Evolutionary conservation across 2,888 invertebrate species (phyloP).

Genomic region (Stegana nigrithorax): DNA sequence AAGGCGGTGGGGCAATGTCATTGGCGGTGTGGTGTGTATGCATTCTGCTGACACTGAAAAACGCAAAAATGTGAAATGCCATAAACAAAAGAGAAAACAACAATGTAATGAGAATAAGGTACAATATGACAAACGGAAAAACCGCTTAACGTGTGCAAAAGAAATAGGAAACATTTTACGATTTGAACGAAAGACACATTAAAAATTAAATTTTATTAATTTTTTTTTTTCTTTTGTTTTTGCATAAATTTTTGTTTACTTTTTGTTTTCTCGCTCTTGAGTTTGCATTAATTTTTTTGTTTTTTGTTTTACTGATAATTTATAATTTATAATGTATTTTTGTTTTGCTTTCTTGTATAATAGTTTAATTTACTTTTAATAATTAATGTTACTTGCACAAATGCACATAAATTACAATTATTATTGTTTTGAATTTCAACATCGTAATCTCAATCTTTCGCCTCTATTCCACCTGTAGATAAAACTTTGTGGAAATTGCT

Average conservation of each 20-base stretch:
- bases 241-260: constrained; percentile 56
- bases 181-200: constrained; percentile 65
- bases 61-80: constrained; percentile 31
- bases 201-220: constrained; percentile 61
- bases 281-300: constrained; percentile 45
- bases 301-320: constrained; percentile 48
- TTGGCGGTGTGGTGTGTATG: too few relatives aligned
- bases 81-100: not conserved
- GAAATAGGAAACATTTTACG: constrained; percentile 45
- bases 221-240: constrained; percentile 31
- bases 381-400: constrained; percentile 45
- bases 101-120: not conserved
- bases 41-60: constrained; percentile 42
- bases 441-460: constrained; percentile 9
- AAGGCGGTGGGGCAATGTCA: not conserved
- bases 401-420: constrained; percentile 55
- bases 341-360: constrained; percentile 36
- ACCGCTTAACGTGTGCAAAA: not conserved
- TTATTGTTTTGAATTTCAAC: constrained; percentile 51
- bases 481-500: constrained; percentile 19
- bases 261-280: constrained; percentile 26
- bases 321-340: constrained; percentile 35
- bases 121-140: not conserved
- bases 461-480: not conserved
- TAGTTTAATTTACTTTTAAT: constrained; percentile 40